phyloP scores from a whole-genome alignment of 2,113 vertebrate species.

The Pimephales promelas region DNA sequence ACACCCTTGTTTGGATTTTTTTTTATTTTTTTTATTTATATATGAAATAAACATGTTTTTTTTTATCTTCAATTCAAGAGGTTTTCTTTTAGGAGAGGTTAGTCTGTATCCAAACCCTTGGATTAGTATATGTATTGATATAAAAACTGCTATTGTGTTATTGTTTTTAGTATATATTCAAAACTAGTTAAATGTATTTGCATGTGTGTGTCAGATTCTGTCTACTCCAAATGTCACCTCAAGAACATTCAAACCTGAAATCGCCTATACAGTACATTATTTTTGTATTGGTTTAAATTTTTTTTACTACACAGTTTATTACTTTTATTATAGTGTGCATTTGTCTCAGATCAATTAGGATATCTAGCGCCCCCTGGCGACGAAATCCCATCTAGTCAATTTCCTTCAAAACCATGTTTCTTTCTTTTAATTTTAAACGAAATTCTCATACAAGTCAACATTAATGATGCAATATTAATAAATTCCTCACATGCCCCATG shows the following conservation, averaged over 20 bases:
- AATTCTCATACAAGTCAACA: background rate
- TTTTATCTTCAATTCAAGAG: background rate
- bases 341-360: background rate
- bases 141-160: background rate
- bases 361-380: conserved; percentile 24
- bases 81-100: background rate
- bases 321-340: background rate
- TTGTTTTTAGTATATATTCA: background rate
- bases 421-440: background rate
- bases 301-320: too few relatives aligned
- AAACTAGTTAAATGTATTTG: background rate
- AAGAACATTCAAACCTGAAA: background rate
- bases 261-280: too few relatives aligned
- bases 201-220: conserved; percentile 3
- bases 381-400: background rate
- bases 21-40: background rate
- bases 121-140: background rate
- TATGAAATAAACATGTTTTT: background rate
- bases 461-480: background rate
- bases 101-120: background rate
- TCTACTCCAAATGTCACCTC: background rate
- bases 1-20: background rate
- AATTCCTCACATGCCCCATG: background rate
- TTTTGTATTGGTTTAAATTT: too few relatives aligned
- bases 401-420: background rate